These are phyloP conservation scores for Mormyrus iriodes DNA, from an alignment of 2,113 vertebrate species.

Conservation along the genomic window DNA sequence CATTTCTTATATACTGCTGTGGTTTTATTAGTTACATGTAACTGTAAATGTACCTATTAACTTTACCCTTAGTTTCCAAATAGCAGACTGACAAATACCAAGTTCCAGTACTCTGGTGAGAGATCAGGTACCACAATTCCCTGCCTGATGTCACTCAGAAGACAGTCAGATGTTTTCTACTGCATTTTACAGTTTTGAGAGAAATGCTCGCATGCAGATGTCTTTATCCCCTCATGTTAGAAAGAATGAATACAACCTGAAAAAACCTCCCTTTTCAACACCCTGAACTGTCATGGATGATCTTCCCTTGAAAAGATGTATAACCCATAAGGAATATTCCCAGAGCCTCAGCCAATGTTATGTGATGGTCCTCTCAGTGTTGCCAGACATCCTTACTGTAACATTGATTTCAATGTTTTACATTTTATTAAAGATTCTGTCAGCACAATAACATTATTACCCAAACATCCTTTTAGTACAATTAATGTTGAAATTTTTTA, in stretches of 20 bases:
- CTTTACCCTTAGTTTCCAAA: not conserved
- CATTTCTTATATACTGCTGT: not conserved
- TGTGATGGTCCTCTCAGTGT: too few relatives aligned
- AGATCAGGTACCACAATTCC: conserved; percentile 29
- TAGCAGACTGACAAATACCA: not conserved
- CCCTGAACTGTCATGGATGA: not conserved
- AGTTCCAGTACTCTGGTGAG: not conserved
- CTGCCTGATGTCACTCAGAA: conserved; percentile 26
- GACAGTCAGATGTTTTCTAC: conserved; percentile 41
- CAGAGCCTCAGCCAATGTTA: too few relatives aligned
- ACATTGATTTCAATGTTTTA: too few relatives aligned
- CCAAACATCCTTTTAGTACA: too few relatives aligned
- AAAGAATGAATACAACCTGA: not conserved
- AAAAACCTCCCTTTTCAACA: not conserved
- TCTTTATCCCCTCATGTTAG: conserved; percentile 11
- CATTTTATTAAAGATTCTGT: too few relatives aligned
- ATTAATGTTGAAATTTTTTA: too few relatives aligned
- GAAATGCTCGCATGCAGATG: conserved; percentile 32
- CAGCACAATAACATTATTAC: too few relatives aligned
- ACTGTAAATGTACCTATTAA: not conserved
- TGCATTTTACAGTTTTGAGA: conserved; percentile 26
- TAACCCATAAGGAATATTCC: not conserved
- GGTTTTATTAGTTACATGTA: not conserved
- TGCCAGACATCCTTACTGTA: too few relatives aligned
- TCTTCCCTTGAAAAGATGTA: not conserved